A percentile compares a stretch with the other conserved stretches of the same genome.
Conservation (phyloP, 2,113 vertebrate species). For the Dipodomys ordii region DNA sequence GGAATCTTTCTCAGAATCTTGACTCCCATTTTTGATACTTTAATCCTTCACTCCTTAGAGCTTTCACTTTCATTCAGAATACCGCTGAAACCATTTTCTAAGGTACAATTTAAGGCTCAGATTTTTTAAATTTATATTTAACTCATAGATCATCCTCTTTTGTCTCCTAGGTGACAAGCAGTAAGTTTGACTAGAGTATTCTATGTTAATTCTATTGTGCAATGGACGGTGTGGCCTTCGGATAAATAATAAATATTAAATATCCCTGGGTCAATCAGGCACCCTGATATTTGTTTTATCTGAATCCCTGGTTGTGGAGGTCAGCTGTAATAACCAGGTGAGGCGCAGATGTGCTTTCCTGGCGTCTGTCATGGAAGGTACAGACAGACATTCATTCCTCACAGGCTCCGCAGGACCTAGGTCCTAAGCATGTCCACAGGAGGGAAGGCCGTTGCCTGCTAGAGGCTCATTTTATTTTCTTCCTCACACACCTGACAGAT, state of each 20-base stretch:
- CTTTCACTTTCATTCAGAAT: neutral
- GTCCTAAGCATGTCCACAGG: no score
- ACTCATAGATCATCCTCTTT: neutral
- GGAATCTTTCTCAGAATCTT: neutral
- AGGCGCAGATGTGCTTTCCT: neutral
- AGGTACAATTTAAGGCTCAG: neutral
- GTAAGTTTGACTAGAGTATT: neutral
- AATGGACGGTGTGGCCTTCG: neutral
- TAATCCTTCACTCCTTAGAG: neutral
- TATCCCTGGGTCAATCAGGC: neutral
- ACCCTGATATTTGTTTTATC: neutral
- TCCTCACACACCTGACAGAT: neutral
- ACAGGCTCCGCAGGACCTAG: neutral
- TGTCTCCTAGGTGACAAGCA: neutral
- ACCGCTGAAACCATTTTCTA: neutral
- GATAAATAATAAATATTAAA: neutral
- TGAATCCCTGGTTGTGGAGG: neutral
- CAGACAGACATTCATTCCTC: rapidly evolving
- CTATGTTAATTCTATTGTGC: neutral
- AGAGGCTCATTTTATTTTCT: neutral
- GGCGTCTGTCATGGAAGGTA: neutral
- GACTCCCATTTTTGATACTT: neutral
- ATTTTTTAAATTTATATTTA: neutral
- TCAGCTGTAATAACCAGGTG: neutral
- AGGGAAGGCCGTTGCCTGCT: neutral